phyloP scores from a whole-genome alignment of 2,113 vertebrate species.

The Chascanopsetta lugubris region DNA sequence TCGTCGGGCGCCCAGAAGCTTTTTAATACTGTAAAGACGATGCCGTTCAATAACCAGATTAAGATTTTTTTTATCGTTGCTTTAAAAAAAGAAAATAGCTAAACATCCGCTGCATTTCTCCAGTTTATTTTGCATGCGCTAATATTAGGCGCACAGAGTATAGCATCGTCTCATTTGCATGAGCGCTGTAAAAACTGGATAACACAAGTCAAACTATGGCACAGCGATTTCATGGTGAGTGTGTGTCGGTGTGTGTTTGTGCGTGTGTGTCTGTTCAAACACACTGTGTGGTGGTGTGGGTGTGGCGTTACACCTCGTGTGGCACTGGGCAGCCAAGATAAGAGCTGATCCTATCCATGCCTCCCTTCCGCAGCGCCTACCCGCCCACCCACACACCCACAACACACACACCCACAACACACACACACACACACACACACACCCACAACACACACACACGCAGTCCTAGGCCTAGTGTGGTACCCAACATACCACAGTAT shows the following conservation, averaged over 20 bases:
- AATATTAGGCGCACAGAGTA: slow-evolving; percentile 51
- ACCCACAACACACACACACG: slow-evolving; percentile 28
- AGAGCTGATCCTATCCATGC: slow-evolving; percentile 82
- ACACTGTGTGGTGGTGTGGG: slow-evolving; percentile 80
- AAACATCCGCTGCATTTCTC: slow-evolving; percentile 41
- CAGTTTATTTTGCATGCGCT: slow-evolving; percentile 42
- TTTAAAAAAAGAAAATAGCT: slow-evolving; percentile 17
- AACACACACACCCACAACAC: slow-evolving; percentile 22
- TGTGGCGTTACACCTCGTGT: slow-evolving; percentile 85
- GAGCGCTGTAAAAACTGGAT: slow-evolving; percentile 68
- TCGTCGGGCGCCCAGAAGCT: background rate
- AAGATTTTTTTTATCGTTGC: slow-evolving; percentile 19
- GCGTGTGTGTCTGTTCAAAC: slow-evolving; percentile 80
- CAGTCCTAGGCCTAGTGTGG: slow-evolving; percentile 22
- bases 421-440: slow-evolving; percentile 29
- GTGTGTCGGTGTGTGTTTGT: slow-evolving; percentile 63
- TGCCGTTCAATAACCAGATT: slow-evolving; percentile 26
- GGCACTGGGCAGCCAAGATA: slow-evolving; percentile 84
- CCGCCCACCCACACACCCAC: slow-evolving; percentile 68
- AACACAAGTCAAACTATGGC: slow-evolving; percentile 76
- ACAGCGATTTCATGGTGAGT: slow-evolving; percentile 64
- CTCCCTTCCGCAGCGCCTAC: slow-evolving; percentile 71
- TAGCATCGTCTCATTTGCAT: slow-evolving; percentile 63
- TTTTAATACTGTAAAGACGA: slow-evolving; percentile 25
- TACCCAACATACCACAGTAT: slow-evolving; percentile 67